These are phyloP conservation scores for Gyps fulvus DNA, from an alignment of 2,113 vertebrate genomes.

Conservation along the genomic window DNA sequence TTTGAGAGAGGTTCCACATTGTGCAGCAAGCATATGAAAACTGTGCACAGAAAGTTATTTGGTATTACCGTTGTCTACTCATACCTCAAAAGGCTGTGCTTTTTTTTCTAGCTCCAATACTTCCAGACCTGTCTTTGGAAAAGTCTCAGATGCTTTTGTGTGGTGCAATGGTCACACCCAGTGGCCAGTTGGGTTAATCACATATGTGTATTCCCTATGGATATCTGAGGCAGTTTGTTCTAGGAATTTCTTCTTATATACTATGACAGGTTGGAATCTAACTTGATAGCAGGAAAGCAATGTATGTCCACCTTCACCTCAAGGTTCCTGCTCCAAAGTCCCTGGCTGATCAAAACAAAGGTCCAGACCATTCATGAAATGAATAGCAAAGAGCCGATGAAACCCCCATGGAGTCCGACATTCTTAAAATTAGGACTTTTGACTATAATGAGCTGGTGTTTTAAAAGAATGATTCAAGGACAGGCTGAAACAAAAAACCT, in stretches of 20 bases:
- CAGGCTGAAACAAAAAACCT: constrained; percentile 14
- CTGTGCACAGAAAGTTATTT: not conserved
- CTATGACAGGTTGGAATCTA: constrained; percentile 10
- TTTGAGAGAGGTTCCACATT: not conserved
- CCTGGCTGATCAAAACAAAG: constrained; percentile 12
- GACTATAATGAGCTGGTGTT: constrained; percentile 47
- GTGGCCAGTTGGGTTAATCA: constrained; percentile 68
- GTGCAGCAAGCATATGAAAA: not conserved
- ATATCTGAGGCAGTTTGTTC: constrained; percentile 37
- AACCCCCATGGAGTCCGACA: not conserved
- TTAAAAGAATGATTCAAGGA: constrained; percentile 47
- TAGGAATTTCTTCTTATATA: not conserved
- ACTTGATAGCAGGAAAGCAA: not conserved
- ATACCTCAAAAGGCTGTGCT: not conserved
- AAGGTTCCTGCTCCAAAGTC: constrained; percentile 13
- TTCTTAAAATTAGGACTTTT: constrained; percentile 52
- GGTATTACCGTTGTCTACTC: not conserved
- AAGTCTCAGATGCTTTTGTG: constrained; percentile 48
- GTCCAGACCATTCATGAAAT: constrained; percentile 2
- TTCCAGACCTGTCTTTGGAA: not conserved
- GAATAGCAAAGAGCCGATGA: constrained; percentile 23
- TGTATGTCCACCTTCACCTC: not conserved
- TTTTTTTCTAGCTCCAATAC: not conserved
- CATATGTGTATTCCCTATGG: constrained; percentile 61
- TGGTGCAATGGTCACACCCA: constrained; percentile 76